These are phyloP conservation scores for Protosalanx chinensis DNA, from an alignment of 2,797 vertebrate species.

Conservation along the genomic window DNA sequence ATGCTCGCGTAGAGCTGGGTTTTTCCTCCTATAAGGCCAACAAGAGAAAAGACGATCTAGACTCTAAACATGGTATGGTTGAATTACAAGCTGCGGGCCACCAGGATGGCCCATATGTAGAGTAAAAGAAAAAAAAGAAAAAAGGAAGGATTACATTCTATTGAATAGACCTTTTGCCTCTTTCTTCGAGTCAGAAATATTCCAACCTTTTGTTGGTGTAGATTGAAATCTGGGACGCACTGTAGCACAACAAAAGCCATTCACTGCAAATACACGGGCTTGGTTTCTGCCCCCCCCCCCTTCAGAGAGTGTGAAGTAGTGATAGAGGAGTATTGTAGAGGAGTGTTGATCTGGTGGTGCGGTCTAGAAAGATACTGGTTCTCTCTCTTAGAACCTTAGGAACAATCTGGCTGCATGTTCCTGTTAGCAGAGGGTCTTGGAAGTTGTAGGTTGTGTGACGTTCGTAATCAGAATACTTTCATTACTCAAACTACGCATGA, in stretches of 20 bases:
- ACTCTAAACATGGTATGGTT: not conserved
- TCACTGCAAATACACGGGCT: conserved; percentile 6
- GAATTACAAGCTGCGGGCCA: not conserved
- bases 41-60: not conserved
- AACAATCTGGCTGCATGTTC: not conserved
- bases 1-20: not conserved
- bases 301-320: not conserved
- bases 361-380: not conserved
- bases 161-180: conserved; percentile 7
- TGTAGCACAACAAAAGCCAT: conserved; percentile 30
- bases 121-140: conserved; percentile 1
- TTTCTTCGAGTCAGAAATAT: conserved; percentile 19
- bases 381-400: not conserved
- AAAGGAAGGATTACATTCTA: conserved; percentile 13
- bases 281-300: not conserved
- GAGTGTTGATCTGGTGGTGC: not conserved
- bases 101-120: not conserved
- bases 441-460: no score
- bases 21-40: not conserved
- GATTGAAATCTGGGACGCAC: conserved; percentile 40
- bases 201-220: conserved; percentile 40
- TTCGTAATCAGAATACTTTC: no score
- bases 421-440: no score
- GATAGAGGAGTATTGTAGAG: not conserved
- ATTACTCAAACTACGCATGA: no score